Conservation (phyloP, 1,140 invertebrate genomes). For the Penaeus vannamei region DNA sequence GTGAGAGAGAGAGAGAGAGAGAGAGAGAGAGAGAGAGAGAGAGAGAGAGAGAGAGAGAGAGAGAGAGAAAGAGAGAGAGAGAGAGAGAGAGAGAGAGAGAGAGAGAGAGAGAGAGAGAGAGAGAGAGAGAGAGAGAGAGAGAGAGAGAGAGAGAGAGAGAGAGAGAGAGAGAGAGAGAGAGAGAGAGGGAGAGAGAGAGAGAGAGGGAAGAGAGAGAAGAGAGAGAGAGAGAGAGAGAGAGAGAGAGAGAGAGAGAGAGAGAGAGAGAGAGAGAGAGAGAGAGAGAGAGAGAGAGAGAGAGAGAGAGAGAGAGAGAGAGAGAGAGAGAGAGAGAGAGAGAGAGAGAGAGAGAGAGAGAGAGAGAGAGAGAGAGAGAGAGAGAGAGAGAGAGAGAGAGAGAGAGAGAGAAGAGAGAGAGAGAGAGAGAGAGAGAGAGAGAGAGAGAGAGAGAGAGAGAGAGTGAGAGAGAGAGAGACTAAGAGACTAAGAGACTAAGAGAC, state of each 20-base stretch:
- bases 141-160: neutral
- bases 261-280: neutral
- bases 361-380: neutral
- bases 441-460: constrained; percentile 1
- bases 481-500: neutral
- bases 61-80: neutral
- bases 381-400: neutral
- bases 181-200: neutral
- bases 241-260: neutral
- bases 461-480: neutral
- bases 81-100: neutral
- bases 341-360: neutral
- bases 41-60: neutral
- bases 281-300: too few relatives aligned
- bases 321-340: neutral
- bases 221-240: neutral
- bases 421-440: neutral
- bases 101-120: too few relatives aligned
- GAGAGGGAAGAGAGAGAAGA: neutral
- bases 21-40: neutral
- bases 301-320: neutral
- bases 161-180: neutral
- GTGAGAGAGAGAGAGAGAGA: too few relatives aligned
- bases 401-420: neutral
- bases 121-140: too few relatives aligned